phyloP scores from a whole-genome alignment of 2,888 invertebrate genomes.

The Drosophila melanosoma region DNA sequence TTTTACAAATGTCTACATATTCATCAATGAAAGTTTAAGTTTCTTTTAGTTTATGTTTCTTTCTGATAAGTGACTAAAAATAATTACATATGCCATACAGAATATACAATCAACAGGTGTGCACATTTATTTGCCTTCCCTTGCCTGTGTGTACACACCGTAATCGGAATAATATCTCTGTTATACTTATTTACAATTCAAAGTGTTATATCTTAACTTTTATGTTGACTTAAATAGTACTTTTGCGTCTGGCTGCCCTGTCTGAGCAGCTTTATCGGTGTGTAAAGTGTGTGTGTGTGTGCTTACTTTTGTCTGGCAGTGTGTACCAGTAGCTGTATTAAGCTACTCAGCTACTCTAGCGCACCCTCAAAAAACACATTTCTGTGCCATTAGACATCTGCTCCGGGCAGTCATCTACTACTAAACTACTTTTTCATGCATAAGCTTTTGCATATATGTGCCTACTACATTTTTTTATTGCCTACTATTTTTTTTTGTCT shows the following conservation, averaged over 20 bases:
- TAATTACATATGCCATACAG: not conserved
- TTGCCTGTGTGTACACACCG: not conserved
- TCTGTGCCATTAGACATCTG: constrained; percentile 71
- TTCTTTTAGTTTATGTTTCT: not conserved
- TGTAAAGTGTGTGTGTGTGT: not conserved
- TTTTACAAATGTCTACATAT: not conserved
- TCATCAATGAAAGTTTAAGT: not conserved
- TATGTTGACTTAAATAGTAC: constrained; percentile 9
- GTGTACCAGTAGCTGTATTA: constrained; percentile 31
- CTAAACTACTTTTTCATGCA: constrained; percentile 56
- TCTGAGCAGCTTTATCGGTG: not conserved
- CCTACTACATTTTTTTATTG: constrained; percentile 56
- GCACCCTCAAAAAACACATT: constrained; percentile 48
- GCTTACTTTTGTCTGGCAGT: constrained; percentile 37
- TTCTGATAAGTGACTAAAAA: not conserved
- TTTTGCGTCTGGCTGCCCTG: constrained; percentile 7
- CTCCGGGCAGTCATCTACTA: constrained; percentile 33
- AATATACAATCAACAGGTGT: constrained; percentile 23
- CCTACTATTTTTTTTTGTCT: constrained; percentile 53
- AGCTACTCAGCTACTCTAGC: constrained; percentile 39
- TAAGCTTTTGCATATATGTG: not conserved
- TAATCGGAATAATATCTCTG: not conserved
- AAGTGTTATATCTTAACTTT: constrained; percentile 8
- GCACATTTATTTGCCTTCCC: not conserved
- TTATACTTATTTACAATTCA: constrained; percentile 16